Conservation (phyloP, 2,113 vertebrate genomes). For the Cavia porcellus region DNA sequence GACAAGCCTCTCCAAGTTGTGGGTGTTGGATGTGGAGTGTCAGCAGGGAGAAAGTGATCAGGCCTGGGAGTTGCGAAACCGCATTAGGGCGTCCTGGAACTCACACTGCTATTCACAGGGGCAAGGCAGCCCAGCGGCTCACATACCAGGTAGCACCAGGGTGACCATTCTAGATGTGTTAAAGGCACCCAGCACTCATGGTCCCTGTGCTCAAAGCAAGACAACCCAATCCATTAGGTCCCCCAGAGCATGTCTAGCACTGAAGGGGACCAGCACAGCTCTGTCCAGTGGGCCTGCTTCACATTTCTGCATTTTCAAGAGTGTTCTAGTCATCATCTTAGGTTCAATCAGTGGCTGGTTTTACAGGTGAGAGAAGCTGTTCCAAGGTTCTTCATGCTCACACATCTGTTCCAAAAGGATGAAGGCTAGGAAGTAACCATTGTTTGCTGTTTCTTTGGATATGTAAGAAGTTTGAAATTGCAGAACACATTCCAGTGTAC, state of each 20-base stretch:
- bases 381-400: conserved; percentile 50
- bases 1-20: not conserved
- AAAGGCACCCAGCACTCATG: not conserved
- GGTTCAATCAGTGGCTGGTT: conserved; percentile 29
- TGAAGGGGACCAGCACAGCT: not conserved
- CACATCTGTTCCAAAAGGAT: conserved; percentile 27
- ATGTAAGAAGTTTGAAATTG: not conserved
- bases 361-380: conserved; percentile 16
- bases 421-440: conserved; percentile 2
- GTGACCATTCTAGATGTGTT: not conserved
- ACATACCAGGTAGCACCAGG: not conserved
- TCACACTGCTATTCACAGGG: not conserved
- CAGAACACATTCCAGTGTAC: conserved; percentile 5
- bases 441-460: conserved; percentile 12
- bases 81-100: not conserved
- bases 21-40: not conserved
- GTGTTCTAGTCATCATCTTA: not conserved
- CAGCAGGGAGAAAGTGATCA: not conserved
- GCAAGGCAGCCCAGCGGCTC: not conserved
- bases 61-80: not conserved
- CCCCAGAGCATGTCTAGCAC: not conserved
- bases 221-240: not conserved
- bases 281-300: not conserved
- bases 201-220: not conserved
- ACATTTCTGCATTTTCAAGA: not conserved